Evolutionary conservation across 30 jellyfish, hydroid and myxozoan species (phyloP).

Genomic region (Phacellophora camtschatica): DNA sequence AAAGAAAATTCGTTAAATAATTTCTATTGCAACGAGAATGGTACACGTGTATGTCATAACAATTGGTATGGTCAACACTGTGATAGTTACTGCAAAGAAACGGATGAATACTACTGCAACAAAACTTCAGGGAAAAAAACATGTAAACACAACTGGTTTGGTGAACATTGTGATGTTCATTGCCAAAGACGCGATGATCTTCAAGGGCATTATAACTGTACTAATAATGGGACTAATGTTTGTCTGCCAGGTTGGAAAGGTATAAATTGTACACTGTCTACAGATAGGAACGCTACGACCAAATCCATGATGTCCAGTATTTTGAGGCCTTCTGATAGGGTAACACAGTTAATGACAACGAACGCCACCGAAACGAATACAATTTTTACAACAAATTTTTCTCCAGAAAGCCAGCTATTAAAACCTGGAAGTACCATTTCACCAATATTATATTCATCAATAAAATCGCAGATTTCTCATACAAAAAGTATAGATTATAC

Average conservation of each 20-base stretch:
- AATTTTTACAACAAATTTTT: too few relatives aligned
- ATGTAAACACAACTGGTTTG: conserved; percentile 45
- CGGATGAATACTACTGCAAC: background rate
- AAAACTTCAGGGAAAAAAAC: background rate
- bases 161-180: background rate
- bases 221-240: background rate
- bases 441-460: too few relatives aligned
- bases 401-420: too few relatives aligned
- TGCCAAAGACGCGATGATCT: conserved; percentile 8
- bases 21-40: background rate
- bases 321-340: too few relatives aligned
- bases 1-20: background rate
- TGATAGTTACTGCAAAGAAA: background rate
- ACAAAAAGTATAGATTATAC: too few relatives aligned
- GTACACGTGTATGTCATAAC: background rate
- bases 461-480: too few relatives aligned
- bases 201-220: conserved; percentile 2
- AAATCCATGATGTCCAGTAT: too few relatives aligned
- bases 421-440: too few relatives aligned
- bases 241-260: conserved; percentile 34
- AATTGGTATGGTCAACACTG: background rate
- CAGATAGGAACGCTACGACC: too few relatives aligned
- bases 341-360: too few relatives aligned
- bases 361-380: too few relatives aligned
- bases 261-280: background rate